Evolutionary conservation across 2,797 vertebrate species (phyloP), one percentile per base, ranked within the genome.

Genomic region (Miichthys miiuy): DNA sequence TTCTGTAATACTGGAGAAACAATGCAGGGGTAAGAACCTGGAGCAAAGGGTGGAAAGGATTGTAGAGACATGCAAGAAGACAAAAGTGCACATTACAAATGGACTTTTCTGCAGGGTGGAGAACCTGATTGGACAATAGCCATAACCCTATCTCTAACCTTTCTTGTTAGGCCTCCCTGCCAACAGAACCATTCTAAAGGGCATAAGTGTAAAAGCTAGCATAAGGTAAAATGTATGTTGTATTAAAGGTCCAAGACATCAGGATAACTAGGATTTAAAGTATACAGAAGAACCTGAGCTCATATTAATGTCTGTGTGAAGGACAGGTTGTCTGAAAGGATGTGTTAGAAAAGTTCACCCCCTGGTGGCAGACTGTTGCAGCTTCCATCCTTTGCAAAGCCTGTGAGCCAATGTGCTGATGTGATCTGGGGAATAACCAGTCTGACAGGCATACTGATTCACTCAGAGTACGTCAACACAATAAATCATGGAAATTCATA

Each of bases 281-380:
- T 57, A 17, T 14, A 48, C 30, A 60, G 14, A 10, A 27, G 38
- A 68, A 25, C 27, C 62, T 7, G 11, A 61, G 58, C 62, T 72
- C 30, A 51, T 30, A 23, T 10, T 54, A 58, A 56, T 18, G 56
- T 58, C 6, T 46, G 62, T 46, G 58, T 64, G 54, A 89, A 75
- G 77, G 68, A 79, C 69, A 75, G 65, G 9, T 16, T 8, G 17
- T 30, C 41, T 69, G 50, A 68, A 16, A 58, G 52, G 42, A 90
- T 90, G 86, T 75, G 87, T 91, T 77, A 71, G 91, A 92, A 91
- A 82, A 89, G 88, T 87, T 73, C 87, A 38, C 93, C 93, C 92
- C 88, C 94, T 94, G 72, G 91, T 94, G 94, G 93, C 48, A 8
- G 64, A 51, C 6, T 7, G 10, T 10, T 52, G 84, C 7, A 89